Base-by-base conservation (phyloP, 2,797 vertebrate species). In the Falco concolor region DNA sequence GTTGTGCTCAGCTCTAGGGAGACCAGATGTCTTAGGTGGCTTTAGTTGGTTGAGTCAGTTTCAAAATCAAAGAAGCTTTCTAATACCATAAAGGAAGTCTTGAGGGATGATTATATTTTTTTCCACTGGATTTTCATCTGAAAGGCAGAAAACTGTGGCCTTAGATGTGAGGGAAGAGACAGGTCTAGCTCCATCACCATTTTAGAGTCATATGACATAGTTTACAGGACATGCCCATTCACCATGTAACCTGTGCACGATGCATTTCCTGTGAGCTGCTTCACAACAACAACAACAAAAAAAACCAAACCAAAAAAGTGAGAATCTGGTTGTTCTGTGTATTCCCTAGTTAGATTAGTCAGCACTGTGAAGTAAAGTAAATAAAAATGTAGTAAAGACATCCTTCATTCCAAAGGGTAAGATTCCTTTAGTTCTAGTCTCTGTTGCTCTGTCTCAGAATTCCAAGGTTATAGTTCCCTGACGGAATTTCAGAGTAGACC, bases 81-180 rank as follows among this genome's bases (percentile, higher is more conserved):
- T 44, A 36, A 0, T 19, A 32, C 8, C 8, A 24, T 44, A 49
- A 68, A 68, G 27, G 36, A 67, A 54, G 6, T 57, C 32, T 60
- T 60, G 50, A 69, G 13, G 57, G 27, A 13, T 44, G 11, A 30
- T 50, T 23, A 10, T 34, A 10, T 34, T 44, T 8, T 15, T 5
- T 2, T 0, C 0, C 1, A 18, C 6, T 0, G 2, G 7, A 17
- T 74, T 89, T 84, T 67, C 40, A 47, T 17, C 36, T 87, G 53
- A 56, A 78, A 84, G 13, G 42, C 8, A 45, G 34, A 63, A 67
- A 72, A 17, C 27, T 44, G 13, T 61, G 32, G 8, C 34, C 45
- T 69, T 11, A 34, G 47, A 65, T 61, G 40, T 59, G 57, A 49
- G n/a, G 20, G 16, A 70, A 44, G 42, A 61, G 28, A 17, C 21